Evolutionary conservation across 2,113 vertebrate genomes (phyloP).

Genomic region (Cavia porcellus): DNA sequence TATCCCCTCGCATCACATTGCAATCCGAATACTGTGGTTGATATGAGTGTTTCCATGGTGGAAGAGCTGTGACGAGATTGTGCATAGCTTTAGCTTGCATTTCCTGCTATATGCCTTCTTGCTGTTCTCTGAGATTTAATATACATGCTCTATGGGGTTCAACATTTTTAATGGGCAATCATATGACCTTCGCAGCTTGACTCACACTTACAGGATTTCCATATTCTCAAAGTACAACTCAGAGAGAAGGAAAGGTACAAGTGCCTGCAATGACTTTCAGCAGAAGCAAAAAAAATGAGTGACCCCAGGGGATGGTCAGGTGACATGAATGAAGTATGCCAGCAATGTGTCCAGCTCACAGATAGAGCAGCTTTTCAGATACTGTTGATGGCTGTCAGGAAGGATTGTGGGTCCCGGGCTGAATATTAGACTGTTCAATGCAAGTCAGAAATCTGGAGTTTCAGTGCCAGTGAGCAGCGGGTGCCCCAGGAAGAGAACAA

Average conservation of each 20-base stretch:
- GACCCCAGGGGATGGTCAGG: not conserved
- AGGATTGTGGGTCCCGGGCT: not conserved
- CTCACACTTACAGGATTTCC: not conserved
- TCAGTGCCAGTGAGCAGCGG: no score
- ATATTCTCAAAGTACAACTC: slow-evolving; percentile 30
- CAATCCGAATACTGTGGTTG: not conserved
- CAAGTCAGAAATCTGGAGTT: not conserved
- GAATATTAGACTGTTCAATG: not conserved
- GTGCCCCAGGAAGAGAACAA: no score
- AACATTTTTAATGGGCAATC: not conserved
- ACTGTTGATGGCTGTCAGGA: not conserved
- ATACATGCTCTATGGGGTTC: not conserved
- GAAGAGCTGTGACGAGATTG: not conserved
- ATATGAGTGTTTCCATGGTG: not conserved
- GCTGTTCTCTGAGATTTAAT: not conserved
- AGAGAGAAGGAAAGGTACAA: not conserved
- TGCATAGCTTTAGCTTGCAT: not conserved
- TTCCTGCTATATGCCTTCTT: not conserved
- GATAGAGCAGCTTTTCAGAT: not conserved
- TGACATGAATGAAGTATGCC: not conserved
- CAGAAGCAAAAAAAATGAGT: not conserved
- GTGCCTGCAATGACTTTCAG: not conserved
- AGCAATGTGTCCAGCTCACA: not conserved
- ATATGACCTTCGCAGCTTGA: not conserved
- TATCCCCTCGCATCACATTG: not conserved